Base-by-base conservation (phyloP, 2,888 invertebrate species). In the Parapristionchus giblindavisi region DNA sequence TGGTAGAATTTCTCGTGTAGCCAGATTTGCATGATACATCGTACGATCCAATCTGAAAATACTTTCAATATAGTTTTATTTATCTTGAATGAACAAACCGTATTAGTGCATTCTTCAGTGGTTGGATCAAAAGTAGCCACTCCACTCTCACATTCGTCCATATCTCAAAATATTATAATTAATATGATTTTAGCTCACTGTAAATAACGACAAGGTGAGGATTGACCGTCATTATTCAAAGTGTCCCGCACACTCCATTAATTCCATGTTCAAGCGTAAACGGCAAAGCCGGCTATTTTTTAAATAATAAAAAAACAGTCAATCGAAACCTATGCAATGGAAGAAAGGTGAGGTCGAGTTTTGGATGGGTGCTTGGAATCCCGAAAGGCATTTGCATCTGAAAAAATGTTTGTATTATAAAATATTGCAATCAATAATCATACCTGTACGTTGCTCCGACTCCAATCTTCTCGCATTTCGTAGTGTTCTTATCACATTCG, bases 81-180 rank as follows among this genome's bases (percentile, higher is more conserved):
- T n/a, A n/a, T n/a, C n/a, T n/a, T n/a, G n/a, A n/a, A n/a, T n/a
- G n/a, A n/a, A n/a, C n/a, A n/a, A n/a, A 66, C 32, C 14, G 56
- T 48, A 36, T 75, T 54, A 8, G 6, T 32, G 58, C 75, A 75
- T 48, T 74, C 75, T 32, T 75, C 73, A 17, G 75, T 75, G 17
- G 60, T n/a, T 0, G 75, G 75, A 58, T 75, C 75, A n/a, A 56
- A 75, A 32, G 48, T 56, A 8, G 75, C 75, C 32, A 29, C 58
- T 2, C 75, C 75, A 14, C 48, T 51, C 73, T 48, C 48, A 32
- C 73, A 73, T 29, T 73, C 73, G 61, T 73, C 61, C 29, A 56
- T 27, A 14, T 73, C 73, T 61, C 4, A 36, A 61, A 36, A n/a
- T n/a, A n/a, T n/a, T n/a, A n/a, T n/a, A n/a, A n/a, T n/a, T n/a